phyloP scores from a whole-genome alignment of 2,888 invertebrate genomes.

The Arrhopalites spinosus region DNA sequence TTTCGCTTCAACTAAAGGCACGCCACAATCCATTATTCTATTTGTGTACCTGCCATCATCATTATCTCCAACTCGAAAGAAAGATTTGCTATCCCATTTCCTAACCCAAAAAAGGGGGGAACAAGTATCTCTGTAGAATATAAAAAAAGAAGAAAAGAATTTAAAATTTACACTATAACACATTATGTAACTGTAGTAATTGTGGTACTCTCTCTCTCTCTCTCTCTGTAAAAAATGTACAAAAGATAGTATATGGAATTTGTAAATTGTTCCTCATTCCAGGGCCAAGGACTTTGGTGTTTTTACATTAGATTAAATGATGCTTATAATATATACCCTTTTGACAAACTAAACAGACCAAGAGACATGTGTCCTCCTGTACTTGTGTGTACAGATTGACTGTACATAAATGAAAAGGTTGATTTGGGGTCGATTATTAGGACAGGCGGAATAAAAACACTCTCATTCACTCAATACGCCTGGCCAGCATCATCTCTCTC shows the following conservation, averaged over 20 bases:
- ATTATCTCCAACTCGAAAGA: background rate
- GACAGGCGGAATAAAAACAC: conserved; percentile 24
- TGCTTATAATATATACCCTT: background rate
- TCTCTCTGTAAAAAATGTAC: background rate
- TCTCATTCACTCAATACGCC: conserved; percentile 11
- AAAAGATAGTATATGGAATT: background rate
- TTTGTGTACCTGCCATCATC: background rate
- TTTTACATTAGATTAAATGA: background rate
- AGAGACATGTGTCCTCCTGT: background rate
- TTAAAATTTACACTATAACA: background rate
- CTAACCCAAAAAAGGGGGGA: background rate
- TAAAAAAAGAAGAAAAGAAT: background rate
- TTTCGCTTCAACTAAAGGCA: background rate
- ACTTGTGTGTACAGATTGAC: background rate
- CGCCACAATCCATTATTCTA: conserved; percentile 23
- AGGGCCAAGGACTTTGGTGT: background rate
- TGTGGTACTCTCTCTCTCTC: background rate
- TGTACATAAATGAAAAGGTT: conserved; percentile 1
- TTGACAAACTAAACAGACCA: too few species aligned
- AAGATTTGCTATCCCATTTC: background rate
- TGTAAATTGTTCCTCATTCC: background rate
- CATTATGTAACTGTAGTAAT: background rate
- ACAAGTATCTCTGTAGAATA: too few species aligned
- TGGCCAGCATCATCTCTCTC: background rate
- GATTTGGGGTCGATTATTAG: conserved; percentile 26